These are phyloP conservation scores for Epirrhoe tristata DNA, from an alignment of 2,888 invertebrate genomes.

Conservation along the genomic window DNA sequence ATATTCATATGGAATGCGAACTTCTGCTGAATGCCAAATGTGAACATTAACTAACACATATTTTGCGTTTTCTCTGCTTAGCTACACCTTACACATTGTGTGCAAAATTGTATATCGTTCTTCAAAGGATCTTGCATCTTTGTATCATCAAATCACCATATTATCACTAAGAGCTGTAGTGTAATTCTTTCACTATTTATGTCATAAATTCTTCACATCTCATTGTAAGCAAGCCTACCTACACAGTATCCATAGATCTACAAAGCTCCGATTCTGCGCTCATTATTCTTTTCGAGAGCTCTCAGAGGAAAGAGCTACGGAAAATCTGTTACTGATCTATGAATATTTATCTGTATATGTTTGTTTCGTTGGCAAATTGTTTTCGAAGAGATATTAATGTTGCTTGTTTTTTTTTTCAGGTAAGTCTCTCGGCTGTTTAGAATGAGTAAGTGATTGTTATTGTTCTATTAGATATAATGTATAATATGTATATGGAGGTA, in stretches of 20 bases:
- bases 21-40: too few species aligned
- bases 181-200: too few species aligned
- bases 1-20: too few species aligned
- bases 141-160: too few species aligned
- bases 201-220: not conserved
- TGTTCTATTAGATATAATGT: too few species aligned
- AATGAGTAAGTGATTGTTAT: conserved; percentile 11
- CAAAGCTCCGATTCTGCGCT: conserved; percentile 52
- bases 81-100: too few species aligned
- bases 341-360: conserved; percentile 39
- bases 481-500: not conserved
- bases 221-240: conserved; percentile 5
- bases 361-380: conserved; percentile 28
- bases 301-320: conserved; percentile 41
- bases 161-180: too few species aligned
- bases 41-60: too few species aligned
- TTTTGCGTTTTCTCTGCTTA: too few species aligned
- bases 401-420: conserved; percentile 47
- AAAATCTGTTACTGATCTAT: conserved; percentile 40
- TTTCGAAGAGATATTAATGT: conserved; percentile 34
- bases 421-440: conserved; percentile 39
- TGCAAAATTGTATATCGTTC: too few species aligned
- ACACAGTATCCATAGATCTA: conserved; percentile 58
- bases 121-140: too few species aligned
- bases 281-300: conserved; percentile 57